Percentiles rank a stretch among this genome's conserved stretches.
phyloP scores from a whole-genome alignment of 2,797 vertebrate species.

The Scolopax bukidnonensis region DNA sequence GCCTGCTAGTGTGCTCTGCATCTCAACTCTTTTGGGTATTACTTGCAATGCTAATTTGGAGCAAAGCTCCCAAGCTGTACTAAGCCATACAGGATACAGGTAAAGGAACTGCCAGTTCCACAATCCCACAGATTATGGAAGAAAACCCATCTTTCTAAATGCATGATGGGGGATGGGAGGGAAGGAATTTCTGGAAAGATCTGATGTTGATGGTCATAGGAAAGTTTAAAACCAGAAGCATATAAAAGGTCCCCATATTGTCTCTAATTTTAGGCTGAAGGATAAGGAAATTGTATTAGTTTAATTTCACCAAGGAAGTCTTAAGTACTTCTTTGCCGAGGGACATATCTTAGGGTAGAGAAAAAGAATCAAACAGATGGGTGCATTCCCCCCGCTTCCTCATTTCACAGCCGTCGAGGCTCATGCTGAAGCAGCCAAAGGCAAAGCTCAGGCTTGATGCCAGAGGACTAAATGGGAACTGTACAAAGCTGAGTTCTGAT shows the following conservation, averaged over 20 bases:
- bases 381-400: not conserved
- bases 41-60: not conserved
- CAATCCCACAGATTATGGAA: not conserved
- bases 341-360: accelerated
- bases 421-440: not conserved
- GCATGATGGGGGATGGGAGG: not conserved
- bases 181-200: not conserved
- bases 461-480: not conserved
- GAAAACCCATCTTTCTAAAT: not conserved
- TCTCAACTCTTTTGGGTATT: not conserved
- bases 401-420: not conserved
- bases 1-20: not conserved
- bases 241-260: not conserved
- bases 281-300: not conserved
- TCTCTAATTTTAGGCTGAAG: not conserved
- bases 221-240: not conserved
- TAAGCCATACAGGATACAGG: not conserved
- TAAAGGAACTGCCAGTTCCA: not conserved
- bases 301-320: not conserved
- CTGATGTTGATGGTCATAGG: not conserved
- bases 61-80: not conserved
- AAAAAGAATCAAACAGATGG: not conserved
- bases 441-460: not conserved
- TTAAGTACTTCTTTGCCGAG: not conserved
- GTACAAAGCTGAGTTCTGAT: not conserved